These are phyloP conservation scores for Siniperca scherzeri DNA, from an alignment of 2,797 vertebrate genomes.

Conservation along the genomic window DNA sequence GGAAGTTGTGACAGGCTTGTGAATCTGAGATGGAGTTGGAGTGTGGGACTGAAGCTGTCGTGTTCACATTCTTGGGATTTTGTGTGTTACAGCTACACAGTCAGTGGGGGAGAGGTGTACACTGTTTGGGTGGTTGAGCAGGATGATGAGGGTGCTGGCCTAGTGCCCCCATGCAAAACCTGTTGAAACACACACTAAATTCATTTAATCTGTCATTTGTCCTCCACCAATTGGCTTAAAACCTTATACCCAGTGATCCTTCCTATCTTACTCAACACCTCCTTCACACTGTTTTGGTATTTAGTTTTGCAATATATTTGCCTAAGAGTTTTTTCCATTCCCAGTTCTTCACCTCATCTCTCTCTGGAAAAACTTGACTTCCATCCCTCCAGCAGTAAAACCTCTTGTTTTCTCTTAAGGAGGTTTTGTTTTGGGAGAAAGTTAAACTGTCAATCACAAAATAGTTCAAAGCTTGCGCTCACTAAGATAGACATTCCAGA, in stretches of 20 bases:
- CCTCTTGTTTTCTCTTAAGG: neutral
- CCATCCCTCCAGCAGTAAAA: neutral
- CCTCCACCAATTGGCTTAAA: constrained; percentile 10
- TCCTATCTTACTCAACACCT: constrained; percentile 3
- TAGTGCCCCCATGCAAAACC: neutral
- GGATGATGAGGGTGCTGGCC: neutral
- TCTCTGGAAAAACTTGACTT: neutral
- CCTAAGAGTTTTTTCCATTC: neutral
- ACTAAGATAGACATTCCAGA: neutral
- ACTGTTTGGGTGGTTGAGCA: constrained; percentile 2
- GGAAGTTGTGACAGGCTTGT: neutral
- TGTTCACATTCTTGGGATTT: neutral
- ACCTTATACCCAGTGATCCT: constrained; percentile 2
- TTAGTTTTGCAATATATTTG: constrained; percentile 14
- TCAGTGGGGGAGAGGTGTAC: neutral
- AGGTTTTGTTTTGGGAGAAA: neutral
- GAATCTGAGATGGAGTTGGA: neutral
- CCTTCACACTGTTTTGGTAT: constrained; percentile 18
- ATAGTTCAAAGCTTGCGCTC: neutral
- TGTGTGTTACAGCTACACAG: neutral
- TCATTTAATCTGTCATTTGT: neutral
- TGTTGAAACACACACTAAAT: neutral
- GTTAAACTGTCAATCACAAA: neutral
- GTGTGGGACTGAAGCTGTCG: neutral
- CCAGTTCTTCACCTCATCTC: neutral